These are phyloP conservation scores for Gouania willdenowi DNA, from an alignment of 2,797 vertebrate species.

Conservation along the genomic window DNA sequence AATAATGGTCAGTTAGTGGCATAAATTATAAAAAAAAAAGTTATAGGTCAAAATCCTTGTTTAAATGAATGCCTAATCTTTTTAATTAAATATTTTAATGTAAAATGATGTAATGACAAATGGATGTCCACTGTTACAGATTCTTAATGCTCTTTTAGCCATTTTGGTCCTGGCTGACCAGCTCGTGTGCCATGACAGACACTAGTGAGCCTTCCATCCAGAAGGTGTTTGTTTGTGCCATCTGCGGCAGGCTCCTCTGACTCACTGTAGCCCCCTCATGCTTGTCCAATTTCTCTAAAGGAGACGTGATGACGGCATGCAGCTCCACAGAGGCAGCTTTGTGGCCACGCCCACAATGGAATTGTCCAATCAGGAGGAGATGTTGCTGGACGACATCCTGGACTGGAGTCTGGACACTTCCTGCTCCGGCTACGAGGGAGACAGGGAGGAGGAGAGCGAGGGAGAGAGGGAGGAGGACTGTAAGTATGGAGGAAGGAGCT, in stretches of 20 bases:
- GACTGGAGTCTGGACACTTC: conserved; percentile 93
- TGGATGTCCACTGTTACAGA: no score
- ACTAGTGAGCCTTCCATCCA: conserved; percentile 9
- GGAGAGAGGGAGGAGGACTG: conserved; percentile 78
- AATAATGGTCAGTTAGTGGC: no score
- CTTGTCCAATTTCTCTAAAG: conserved; percentile 56
- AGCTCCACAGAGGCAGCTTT: conserved; percentile 84
- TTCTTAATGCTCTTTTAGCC: conserved; percentile 18
- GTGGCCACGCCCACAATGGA: conserved; percentile 91
- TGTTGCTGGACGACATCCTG: conserved; percentile 86
- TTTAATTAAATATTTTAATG: no score
- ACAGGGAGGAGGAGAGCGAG: conserved; percentile 88
- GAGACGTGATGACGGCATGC: conserved; percentile 84
- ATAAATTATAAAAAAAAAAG: no score
- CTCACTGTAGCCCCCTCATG: conserved; percentile 31
- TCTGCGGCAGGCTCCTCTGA: conserved; percentile 34
- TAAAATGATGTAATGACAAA: no score
- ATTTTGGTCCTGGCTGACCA: background rate
- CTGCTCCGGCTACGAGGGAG: conserved; percentile 92
- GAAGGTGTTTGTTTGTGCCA: conserved; percentile 41
- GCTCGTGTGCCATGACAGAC: background rate
- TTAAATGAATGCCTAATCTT: no score
- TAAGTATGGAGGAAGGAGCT: conserved; percentile 66
- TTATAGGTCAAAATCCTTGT: no score
- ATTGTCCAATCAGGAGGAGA: conserved; percentile 92